Base-by-base conservation (phyloP, 2,888 invertebrate genomes). In the Microdon myrmicae region DNA sequence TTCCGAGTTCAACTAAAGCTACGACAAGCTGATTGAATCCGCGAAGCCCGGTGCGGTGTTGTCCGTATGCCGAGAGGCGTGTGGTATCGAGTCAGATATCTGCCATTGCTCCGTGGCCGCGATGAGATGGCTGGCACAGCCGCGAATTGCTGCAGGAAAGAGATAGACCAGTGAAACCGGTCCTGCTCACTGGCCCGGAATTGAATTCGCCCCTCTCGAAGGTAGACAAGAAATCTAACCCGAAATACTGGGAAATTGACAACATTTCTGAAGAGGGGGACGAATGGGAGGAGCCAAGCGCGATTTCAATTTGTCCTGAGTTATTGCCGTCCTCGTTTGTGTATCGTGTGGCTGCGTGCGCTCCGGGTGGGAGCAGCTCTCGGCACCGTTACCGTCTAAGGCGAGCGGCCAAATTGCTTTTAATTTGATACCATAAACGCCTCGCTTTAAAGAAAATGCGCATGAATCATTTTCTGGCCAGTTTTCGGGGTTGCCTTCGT, bases 381-480 rank as follows among this genome's bases (percentile, higher is more conserved):
- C 26, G n/a, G 10, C 43, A 45, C 32, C 60, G 61, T 64, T 53
- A 69, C 68, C 69, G 71, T 68, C 68, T 68, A 55, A 69, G 73
- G 71, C 71, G 70, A 69, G 71, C 71, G 70, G 69, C 71, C 74
- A 72, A 75, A 73, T 75, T 75, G 73, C 73, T 74, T 72, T 74
- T 74, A 76, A 75, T 76, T 76, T 76, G 75, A 73, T 74, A 74
- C 74, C 75, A 76, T 75, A 76, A 76, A 74, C 76, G 74, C 75
- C 73, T 74, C 72, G 71, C 68, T 68, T 68, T 43, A 69, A 67
- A 67, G 67, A 69, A 67, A 71, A 68, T 68, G 68, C 71, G 69
- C 68, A 71, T 71, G 71, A 69, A 71, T 71, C 68, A 70, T 70
- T 69, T 68, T 68, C 55, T 55, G 56, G 31, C 61, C 35, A 47